Evolutionary conservation across 2,113 vertebrate species (phyloP), one percentile per base, ranked within the genome.

Genomic region (Brienomyrus longianalis): DNA sequence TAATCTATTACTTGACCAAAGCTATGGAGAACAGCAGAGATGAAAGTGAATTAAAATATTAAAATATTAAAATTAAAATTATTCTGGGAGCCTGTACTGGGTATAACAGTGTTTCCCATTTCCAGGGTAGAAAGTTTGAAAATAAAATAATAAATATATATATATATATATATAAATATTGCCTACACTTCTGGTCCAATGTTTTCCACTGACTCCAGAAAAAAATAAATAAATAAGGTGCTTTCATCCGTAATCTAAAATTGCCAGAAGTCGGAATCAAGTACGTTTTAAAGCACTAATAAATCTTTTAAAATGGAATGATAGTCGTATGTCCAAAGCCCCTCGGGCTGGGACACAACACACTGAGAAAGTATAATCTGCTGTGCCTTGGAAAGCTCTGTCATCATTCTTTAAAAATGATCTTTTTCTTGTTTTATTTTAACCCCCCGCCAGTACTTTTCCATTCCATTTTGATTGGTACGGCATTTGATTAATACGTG

Each of bases 291-390:
- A 80, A 80, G 74, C 31, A 0, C 35, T 80, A 80, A 80, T 80
- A 80, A 80, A 80, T 80, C 74, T 80, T 80, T 80, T 35, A 80
- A 80, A 80, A 80, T 80, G 74, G 74, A 80, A 39, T 80, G 74
- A 80, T 80, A 80, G 74, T 80, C 74, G 39, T 43, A 80, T 80
- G 74, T 80, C 74, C 74, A 80, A 15, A 43, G 15, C 31, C 35
- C 74, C 74, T 43, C 35, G 2, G 74, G 74, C 74, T 39, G 31
- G 0, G 15, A 19, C 35, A 80, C 13, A 80, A 19, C 74, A 39
- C 70, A 80, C 74, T 43, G 74, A 43, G 27, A 31, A 31, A 70
- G 62, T 70, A 70, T 70, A 70, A 31, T 70, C 62, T 31, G 62
- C 10, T 43, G 17, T 11, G 15, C 15, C 35, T 43, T 80, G 15